Evolutionary conservation across 1,140 invertebrate genomes (phyloP), one percentile per base, ranked within the genome.

Genomic region (Babylonia areolata): DNA sequence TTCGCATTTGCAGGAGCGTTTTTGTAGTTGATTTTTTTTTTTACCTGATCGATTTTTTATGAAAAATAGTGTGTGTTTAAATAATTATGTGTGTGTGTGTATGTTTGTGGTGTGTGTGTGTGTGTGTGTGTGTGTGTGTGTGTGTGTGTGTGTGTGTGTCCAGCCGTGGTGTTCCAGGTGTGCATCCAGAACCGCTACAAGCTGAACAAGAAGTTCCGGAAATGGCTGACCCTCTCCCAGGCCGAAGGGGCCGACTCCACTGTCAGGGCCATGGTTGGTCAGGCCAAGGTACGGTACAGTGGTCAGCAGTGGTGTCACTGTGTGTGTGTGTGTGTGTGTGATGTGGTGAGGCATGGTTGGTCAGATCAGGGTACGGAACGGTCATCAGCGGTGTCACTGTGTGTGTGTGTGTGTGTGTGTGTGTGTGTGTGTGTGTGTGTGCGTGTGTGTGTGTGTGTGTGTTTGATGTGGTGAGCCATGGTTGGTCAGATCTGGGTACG

Each of bases 181-280:
- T 94, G 92, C 64, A 93, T 94, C 37, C 93, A 93, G 85, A 94
- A 94, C 87, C 87, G 93, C 75, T 94, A 93, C 88, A 94, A 94
- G 87, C 90, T 93, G 42, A 93, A 93, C 89, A 94, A 94, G 78
- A 93, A 93, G 80, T 93, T 91, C 88, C 87, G 93, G 82, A 94
- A 94, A 89, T 91, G 89, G 86, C 77, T 90, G 42, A 86, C 88
- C 28, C 81, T 89, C 1, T 64, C 90, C 2, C 86, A 87, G 46
- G 71, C 35, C 31, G 88, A 89, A 33, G 87, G 86, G 0, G 33
- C 78, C 6, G 89, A 90, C 20, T 31, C 71, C 39, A 84, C 82
- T 17, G 54, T 89, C 75, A 89, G 88, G 78, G 84, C 86, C 12
- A 71, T 90, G 37, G 81, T 91, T 12, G 69, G 84, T 11, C 92